These are phyloP conservation scores for Hyaena hyaena DNA, from an alignment of 2,113 vertebrate species.

Conservation along the genomic window DNA sequence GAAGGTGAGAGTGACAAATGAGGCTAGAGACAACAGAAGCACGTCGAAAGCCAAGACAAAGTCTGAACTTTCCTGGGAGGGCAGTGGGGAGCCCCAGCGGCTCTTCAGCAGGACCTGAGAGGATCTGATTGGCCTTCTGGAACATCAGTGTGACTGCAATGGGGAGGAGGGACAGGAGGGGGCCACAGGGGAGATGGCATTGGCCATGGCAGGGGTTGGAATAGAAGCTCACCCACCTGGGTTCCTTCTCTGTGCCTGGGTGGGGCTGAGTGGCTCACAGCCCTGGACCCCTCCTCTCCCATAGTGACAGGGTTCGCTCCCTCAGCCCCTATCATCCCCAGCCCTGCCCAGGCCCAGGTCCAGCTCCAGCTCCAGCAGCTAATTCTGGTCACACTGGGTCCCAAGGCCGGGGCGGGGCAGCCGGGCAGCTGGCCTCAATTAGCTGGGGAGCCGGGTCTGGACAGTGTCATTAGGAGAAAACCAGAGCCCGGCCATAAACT, in stretches of 20 bases:
- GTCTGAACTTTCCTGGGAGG: background rate
- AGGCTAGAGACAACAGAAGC: background rate
- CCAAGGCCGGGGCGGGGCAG: constrained; percentile 61
- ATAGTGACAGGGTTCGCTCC: background rate
- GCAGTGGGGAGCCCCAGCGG: background rate
- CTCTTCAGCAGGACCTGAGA: fast-evolving
- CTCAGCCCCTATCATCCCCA: background rate
- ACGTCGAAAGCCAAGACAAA: fast-evolving
- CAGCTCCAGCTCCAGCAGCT: constrained; percentile 14
- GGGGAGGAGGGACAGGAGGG: background rate
- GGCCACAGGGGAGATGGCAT: background rate
- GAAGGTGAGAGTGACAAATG: background rate
- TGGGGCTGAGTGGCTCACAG: background rate
- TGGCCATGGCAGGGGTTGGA: fast-evolving
- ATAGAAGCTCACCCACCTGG: background rate
- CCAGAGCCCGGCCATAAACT: constrained; percentile 89
- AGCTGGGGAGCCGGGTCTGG: constrained; percentile 86
- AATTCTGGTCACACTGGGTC: constrained; percentile 70
- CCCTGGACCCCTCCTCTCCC: background rate
- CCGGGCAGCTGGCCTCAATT: constrained; percentile 89
- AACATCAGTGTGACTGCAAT: background rate
- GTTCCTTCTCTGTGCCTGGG: background rate
- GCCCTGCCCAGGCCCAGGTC: background rate
- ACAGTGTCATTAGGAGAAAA: constrained; percentile 90
- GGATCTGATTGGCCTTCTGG: background rate